Percentiles rank a stretch among this genome's conserved stretches.
Evolutionary conservation across 2,888 invertebrate genomes (phyloP).

Genomic region (Eilema caniola): DNA sequence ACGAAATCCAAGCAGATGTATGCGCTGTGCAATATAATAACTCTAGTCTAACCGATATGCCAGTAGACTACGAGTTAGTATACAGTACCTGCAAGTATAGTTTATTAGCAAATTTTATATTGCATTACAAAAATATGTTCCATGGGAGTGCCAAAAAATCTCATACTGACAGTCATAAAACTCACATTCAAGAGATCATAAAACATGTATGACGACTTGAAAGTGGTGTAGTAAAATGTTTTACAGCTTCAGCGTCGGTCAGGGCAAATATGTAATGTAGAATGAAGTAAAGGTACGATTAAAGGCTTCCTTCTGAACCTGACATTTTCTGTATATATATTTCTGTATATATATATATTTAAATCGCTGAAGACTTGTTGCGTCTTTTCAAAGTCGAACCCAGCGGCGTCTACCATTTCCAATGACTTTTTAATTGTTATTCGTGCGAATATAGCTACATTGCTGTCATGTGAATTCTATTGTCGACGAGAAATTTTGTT

Average conservation of each 20-base stretch:
- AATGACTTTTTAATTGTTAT: too few relatives aligned
- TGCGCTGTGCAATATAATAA: not conserved
- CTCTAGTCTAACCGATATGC: too few relatives aligned
- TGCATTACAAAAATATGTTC: not conserved
- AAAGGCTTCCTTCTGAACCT: constrained; percentile 33
- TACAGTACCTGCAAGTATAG: not conserved
- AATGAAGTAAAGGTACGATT: constrained; percentile 31
- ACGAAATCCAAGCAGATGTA: not conserved
- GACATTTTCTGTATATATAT: constrained; percentile 26
- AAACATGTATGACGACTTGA: constrained; percentile 10
- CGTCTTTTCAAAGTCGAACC: too few relatives aligned
- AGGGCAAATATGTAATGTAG: constrained; percentile 25
- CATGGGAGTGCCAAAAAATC: not conserved
- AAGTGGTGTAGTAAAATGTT: constrained; percentile 29
- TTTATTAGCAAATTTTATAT: not conserved
- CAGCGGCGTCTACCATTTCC: too few relatives aligned
- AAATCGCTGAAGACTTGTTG: too few relatives aligned
- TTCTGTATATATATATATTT: too few relatives aligned
- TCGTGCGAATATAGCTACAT: too few relatives aligned
- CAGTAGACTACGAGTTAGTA: too few relatives aligned
- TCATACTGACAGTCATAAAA: not conserved
- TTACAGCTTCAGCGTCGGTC: constrained; percentile 6
- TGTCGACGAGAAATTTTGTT: too few relatives aligned
- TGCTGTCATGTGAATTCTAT: too few relatives aligned
- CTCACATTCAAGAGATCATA: not conserved